Conservation (phyloP, 2,113 vertebrate species). For the Chionomys nivalis region DNA sequence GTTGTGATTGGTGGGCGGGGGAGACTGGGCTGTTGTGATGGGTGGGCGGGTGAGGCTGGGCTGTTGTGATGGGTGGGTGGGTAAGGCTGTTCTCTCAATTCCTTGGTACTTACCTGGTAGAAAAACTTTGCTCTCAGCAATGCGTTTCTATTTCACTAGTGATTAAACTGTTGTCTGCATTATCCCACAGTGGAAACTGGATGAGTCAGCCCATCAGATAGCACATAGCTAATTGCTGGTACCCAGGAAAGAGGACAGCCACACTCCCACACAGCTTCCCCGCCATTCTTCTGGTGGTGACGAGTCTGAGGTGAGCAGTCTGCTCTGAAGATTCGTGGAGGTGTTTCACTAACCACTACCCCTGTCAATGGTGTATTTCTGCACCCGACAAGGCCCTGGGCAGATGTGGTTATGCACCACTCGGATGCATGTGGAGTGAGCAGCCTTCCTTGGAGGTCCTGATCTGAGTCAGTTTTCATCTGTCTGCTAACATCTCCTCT, state of each 20-base stretch:
- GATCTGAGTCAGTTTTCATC: not conserved
- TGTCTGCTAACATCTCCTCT: not conserved
- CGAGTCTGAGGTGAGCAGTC: not conserved
- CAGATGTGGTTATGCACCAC: not conserved
- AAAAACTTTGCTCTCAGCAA: constrained; percentile 43
- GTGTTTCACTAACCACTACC: rapidly evolving
- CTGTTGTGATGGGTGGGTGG: not conserved
- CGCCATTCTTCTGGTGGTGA: not conserved
- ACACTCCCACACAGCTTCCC: not conserved
- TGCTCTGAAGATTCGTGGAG: not conserved
- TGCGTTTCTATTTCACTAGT: constrained; percentile 17
- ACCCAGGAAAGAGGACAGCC: not conserved
- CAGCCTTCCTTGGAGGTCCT: not conserved
- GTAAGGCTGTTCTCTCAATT: not conserved
- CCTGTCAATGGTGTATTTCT: not conserved
- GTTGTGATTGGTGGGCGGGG: not conserved
- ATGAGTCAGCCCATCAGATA: not conserved
- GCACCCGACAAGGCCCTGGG: not conserved
- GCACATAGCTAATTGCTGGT: not conserved
- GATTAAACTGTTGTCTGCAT: constrained; percentile 31
- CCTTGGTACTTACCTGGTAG: constrained; percentile 62
- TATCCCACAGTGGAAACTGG: not conserved
- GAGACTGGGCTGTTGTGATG: not conserved
- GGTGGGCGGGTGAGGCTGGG: not conserved
- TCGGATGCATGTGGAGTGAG: not conserved